Base-by-base conservation (phyloP, 2,113 vertebrate species). In the Grantiella picta region DNA sequence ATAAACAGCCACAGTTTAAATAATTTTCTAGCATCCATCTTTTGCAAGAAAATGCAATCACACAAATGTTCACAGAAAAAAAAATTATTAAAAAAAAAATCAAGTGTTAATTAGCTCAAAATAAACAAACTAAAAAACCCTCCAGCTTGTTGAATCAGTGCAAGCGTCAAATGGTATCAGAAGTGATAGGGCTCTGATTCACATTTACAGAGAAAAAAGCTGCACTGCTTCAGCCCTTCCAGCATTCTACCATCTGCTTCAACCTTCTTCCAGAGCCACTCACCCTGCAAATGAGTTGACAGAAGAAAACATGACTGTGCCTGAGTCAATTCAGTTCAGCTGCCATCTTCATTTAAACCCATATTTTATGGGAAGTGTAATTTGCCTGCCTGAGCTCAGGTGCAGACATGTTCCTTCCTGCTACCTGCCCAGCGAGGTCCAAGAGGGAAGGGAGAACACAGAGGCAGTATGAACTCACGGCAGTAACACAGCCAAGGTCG, bases 191-290 rank as follows among this genome's bases (percentile, higher is more conserved):
- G 80, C 72, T 92, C 76, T 97, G 96, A 93, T 87, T 96, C 96
- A 96, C 45, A 10, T 90, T 86, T 52, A 92, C 56, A 89, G 92
- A 80, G 81, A 94, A 88, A 90, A 96, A 92, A 79, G 76, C 89
- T 63, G 66, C 66, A 42, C 36, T 80, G 88, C 71, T 63, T 83
- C 86, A 94, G 89, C 82, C 92, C 86, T 95, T 90, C 71, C 13
- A 13, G 92, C 94, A 90, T 66, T 72, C 82, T 44, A 86, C 92
- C 92, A 96, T 93, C 95, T 97, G 95, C 80, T 94, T 64, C 86
- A 95, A 59, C 76, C 69, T 86, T 80, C 92, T 71, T 65, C 77
- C 82, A 73, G 52, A 83, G 83, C 76, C 66, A 70, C 80, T 86
- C 89, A 88, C 92, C 68, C 94, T 90, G 96, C 86, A 92, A 78